phyloP scores from a whole-genome alignment of 2,113 vertebrate species.

The Bagarius yarrelli region DNA sequence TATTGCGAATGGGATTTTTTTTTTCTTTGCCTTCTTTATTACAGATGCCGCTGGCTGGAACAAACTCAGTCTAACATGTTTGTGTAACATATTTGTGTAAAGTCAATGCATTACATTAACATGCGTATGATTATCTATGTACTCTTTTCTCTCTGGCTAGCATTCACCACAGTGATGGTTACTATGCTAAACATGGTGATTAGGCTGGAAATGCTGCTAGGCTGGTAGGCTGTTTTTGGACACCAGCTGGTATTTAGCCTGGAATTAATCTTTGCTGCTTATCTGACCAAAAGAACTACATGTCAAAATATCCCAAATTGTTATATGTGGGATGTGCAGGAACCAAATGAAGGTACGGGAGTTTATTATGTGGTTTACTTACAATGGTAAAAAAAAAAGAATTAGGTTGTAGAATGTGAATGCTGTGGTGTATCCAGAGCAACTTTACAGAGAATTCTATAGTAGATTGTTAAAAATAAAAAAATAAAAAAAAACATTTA shows the following conservation, averaged over 20 bases:
- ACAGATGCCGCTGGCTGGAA: slow-evolving; percentile 19
- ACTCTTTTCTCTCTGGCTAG: slow-evolving; percentile 25
- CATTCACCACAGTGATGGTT: slow-evolving; percentile 46
- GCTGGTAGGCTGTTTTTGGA: slow-evolving; percentile 14
- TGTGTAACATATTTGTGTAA: not conserved
- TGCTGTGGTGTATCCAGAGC: not conserved
- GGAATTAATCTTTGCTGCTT: slow-evolving; percentile 54
- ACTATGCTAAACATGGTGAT: slow-evolving; percentile 58
- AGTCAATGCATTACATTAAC: slow-evolving; percentile 19
- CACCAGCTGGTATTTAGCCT: slow-evolving; percentile 40
- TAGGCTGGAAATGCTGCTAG: not conserved
- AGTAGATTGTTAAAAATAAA: not conserved
- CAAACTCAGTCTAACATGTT: not conserved
- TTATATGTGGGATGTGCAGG: slow-evolving; percentile 53
- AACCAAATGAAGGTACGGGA: slow-evolving; percentile 47
- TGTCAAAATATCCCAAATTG: slow-evolving; percentile 53
- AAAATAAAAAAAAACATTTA: no score
- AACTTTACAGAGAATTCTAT: not conserved
- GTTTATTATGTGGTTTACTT: slow-evolving; percentile 43
- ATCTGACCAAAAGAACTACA: slow-evolving; percentile 57
- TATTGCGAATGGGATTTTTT: not conserved
- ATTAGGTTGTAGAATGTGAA: slow-evolving; percentile 16
- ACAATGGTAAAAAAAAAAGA: slow-evolving; percentile 47
- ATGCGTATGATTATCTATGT: not conserved
- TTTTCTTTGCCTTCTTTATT: not conserved